Conservation (phyloP, 2,888 invertebrate species). For the Stenotaenia linearis region DNA sequence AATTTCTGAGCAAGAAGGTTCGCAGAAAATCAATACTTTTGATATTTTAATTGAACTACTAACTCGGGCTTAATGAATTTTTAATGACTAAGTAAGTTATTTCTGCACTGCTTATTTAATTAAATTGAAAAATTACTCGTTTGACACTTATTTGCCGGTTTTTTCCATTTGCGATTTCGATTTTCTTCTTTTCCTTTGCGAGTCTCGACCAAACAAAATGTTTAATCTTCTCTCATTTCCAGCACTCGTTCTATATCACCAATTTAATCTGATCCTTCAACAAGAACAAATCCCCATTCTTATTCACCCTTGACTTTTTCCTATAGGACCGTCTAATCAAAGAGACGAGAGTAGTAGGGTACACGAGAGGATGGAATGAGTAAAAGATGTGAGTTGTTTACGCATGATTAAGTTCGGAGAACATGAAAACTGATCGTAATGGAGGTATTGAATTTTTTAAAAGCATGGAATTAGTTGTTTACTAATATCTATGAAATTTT, state of each 20-base stretch:
- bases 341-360: too few relatives aligned
- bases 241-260: background rate
- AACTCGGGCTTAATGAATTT: background rate
- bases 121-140: background rate
- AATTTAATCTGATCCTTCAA: conserved; percentile 1
- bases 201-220: background rate
- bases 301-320: background rate
- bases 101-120: background rate
- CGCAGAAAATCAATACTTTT: too few relatives aligned
- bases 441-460: too few relatives aligned
- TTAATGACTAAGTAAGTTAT: background rate
- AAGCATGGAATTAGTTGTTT: too few relatives aligned
- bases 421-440: too few relatives aligned
- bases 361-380: too few relatives aligned
- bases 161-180: background rate
- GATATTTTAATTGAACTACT: background rate
- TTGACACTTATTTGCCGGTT: background rate
- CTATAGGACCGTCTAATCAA: background rate
- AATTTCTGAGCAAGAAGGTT: background rate
- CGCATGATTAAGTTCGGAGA: too few relatives aligned
- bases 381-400: too few relatives aligned
- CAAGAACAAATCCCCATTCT: background rate
- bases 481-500: too few relatives aligned
- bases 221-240: background rate
- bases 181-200: background rate